These are phyloP conservation scores for Caenorhabditis tropicalis DNA, from an alignment of 1,140 invertebrate genomes.

Conservation along the genomic window DNA sequence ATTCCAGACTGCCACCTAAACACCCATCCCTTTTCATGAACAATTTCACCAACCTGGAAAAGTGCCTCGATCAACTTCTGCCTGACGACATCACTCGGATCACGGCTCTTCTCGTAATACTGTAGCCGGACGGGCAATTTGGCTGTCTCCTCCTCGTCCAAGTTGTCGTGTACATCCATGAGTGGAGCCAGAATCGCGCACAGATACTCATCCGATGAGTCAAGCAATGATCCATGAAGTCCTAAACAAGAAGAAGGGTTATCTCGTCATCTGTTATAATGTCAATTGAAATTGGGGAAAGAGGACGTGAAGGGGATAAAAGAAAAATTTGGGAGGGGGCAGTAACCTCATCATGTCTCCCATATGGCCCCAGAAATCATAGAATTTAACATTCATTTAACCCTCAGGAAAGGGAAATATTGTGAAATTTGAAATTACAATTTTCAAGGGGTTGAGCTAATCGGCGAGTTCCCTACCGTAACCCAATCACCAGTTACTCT, in stretches of 20 bases:
- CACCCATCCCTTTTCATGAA: no score
- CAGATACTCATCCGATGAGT: slow-evolving; percentile 51
- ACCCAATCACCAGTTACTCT: background rate
- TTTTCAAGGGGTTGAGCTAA: no score
- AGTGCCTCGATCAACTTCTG: slow-evolving; percentile 56
- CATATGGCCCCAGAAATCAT: no score
- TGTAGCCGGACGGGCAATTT: slow-evolving; percentile 58
- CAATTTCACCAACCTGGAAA: slow-evolving; percentile 49
- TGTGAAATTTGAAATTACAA: no score
- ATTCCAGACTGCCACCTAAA: no score
- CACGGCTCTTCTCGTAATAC: slow-evolving; percentile 55
- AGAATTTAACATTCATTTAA: no score
- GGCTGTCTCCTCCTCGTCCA: slow-evolving; percentile 55
- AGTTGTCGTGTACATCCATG: slow-evolving; percentile 50
- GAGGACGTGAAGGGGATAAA: no score
- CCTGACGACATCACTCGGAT: slow-evolving; percentile 13
- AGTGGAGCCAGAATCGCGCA: slow-evolving; percentile 45
- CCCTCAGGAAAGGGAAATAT: no score
- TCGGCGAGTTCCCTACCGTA: slow-evolving; percentile 20
- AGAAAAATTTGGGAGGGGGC: no score
- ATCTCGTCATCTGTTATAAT: no score
- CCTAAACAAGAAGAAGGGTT: slow-evolving; percentile 49
- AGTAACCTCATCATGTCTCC: no score
- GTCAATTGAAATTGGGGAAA: no score
- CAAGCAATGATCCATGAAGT: slow-evolving; percentile 52